phyloP scores from a whole-genome alignment of 2,888 invertebrate genomes.

The Nomada goodeniana region DNA sequence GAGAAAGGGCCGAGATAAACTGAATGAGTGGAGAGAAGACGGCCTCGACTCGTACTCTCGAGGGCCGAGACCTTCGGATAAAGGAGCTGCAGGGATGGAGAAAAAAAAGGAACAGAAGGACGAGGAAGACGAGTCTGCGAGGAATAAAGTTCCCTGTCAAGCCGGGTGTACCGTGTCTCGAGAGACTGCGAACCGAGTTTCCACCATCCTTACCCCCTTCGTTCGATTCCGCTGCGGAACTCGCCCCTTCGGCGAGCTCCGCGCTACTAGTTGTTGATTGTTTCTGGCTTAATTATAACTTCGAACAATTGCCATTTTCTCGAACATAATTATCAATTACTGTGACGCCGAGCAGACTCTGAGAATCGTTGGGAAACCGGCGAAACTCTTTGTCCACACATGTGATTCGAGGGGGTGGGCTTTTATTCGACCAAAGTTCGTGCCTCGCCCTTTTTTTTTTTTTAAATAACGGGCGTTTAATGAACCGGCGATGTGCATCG shows the following conservation, averaged over 20 bases:
- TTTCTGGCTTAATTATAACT: slow-evolving; percentile 82
- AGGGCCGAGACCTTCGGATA: slow-evolving; percentile 66
- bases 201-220: slow-evolving; percentile 28
- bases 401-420: background rate
- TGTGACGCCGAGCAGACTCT: slow-evolving; percentile 29
- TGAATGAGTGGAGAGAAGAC: slow-evolving; percentile 57
- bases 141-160: slow-evolving; percentile 70
- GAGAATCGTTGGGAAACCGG: background rate
- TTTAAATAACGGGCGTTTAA: background rate
- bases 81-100: slow-evolving; percentile 50
- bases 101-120: background rate
- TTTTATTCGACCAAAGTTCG: background rate
- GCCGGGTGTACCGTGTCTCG: slow-evolving; percentile 65
- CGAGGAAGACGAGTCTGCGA: slow-evolving; percentile 40
- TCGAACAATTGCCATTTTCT: slow-evolving; percentile 71
- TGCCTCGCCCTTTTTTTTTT: too few species aligned
- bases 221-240: slow-evolving; percentile 28
- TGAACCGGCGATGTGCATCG: background rate
- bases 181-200: slow-evolving; percentile 68
- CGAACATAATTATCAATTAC: slow-evolving; percentile 81
- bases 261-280: slow-evolving; percentile 79
- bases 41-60: slow-evolving; percentile 47
- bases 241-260: slow-evolving; percentile 48
- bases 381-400: background rate
- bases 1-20: slow-evolving; percentile 55